Percentiles rank a stretch among this genome's conserved stretches.
These are phyloP conservation scores for Chlorocebus sabaeus DNA, from an alignment of 2,113 vertebrate species.

Conservation along the genomic window DNA sequence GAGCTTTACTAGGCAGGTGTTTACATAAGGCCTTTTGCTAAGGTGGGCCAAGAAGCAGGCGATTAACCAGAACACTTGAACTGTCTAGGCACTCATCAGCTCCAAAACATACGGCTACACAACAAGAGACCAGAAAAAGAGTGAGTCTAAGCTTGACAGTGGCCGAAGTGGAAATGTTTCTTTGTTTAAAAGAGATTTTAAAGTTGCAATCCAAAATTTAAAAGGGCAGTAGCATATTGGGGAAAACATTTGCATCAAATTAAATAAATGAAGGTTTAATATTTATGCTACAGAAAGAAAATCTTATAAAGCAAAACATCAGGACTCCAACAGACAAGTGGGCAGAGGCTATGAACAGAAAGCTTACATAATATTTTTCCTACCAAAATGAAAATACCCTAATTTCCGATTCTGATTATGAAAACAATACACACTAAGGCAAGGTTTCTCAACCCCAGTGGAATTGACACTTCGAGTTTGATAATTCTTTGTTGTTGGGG, in stretches of 20 bases:
- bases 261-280: background rate
- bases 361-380: constrained; percentile 55
- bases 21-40: background rate
- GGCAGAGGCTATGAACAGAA: constrained; percentile 42
- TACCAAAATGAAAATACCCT: constrained; percentile 60
- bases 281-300: background rate
- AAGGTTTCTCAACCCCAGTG: constrained; percentile 3
- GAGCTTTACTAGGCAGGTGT: background rate
- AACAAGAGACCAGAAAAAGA: background rate
- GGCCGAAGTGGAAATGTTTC: background rate
- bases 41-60: background rate
- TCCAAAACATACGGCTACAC: background rate
- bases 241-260: constrained; percentile 1
- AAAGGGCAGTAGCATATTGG: background rate
- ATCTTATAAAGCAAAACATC: constrained; percentile 49
- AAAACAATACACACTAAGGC: background rate
- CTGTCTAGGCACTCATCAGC: background rate
- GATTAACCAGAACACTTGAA: background rate
- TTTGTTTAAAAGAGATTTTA: constrained; percentile 15
- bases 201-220: background rate
- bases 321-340: background rate
- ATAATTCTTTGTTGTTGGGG: constrained; percentile 1
- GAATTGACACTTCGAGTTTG: background rate
- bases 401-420: constrained; percentile 60
- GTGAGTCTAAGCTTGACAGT: background rate